Evolutionary conservation across 1,140 invertebrate species (phyloP), one percentile per base, ranked within the genome.

Genomic region (Ceratina japonica): DNA sequence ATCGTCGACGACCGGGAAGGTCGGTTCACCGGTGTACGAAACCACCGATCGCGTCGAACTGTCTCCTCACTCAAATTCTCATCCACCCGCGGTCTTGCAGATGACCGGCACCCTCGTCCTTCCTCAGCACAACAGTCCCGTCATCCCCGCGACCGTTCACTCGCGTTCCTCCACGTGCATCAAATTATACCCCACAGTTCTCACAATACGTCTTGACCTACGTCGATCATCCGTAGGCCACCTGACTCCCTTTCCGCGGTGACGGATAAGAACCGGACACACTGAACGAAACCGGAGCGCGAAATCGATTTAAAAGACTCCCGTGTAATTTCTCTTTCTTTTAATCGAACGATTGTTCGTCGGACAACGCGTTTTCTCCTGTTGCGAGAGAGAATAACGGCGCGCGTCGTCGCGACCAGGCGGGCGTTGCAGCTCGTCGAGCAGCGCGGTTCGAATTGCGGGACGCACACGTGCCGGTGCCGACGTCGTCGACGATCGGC

Each of bases 361-460:
- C 44, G n/a, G n/a, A n/a, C n/a, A 44, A 8, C 27, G 27, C 10
- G 1, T n/a, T 22, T 18, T n/a, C 1, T 20, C 18, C 24, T n/a
- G 16, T 49, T 8, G n/a, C 5, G 65, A 49, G 15, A 12, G 37
- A 10, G n/a, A 5, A 27, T 13, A 52, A 15, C 15, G 20, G 16
- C 20, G 51, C 22, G 24, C 65, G 65, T 51, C 22, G n/a, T 18
- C 24, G 22, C 49, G 49, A 22, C 44, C 66, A 13, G 22, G n/a
- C n/a, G n/a, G n/a, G 51, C n/a, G 66, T 54, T 44, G 75, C 68
- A 24, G 68, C 20, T 54, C 68, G 69, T 71, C 75, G 71, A 66
- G 44, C 75, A 62, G 27, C 75, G 75, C 58, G 66, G 24, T 44
- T 72, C 27, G 58, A 77, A 77, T 59, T 71, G 75, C 54, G 59